Conservation (phyloP, 2,888 invertebrate genomes). For the Synanthedon formicaeformis region DNA sequence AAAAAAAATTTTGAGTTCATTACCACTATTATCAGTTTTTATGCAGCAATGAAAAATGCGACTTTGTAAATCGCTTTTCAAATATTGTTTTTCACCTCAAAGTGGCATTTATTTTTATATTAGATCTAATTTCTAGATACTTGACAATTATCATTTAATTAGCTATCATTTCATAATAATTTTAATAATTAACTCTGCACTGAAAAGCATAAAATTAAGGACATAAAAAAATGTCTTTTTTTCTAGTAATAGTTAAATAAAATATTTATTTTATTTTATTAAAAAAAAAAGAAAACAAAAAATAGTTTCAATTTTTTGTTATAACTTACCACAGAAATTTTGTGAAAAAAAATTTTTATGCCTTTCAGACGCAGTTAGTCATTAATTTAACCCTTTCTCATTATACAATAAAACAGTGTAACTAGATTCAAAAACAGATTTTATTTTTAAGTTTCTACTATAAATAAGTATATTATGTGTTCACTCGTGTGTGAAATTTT, state of each 20-base stretch:
- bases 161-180: neutral
- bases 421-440: slow-evolving; percentile 19
- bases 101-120: slow-evolving; percentile 47
- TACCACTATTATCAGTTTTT: slow-evolving; percentile 26
- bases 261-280: too few relatives aligned
- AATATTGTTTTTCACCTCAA: slow-evolving; percentile 20
- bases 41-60: slow-evolving; percentile 21
- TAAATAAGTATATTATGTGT: too few relatives aligned
- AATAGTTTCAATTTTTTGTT: too few relatives aligned
- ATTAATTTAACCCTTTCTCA: too few relatives aligned
- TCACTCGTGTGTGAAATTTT: too few relatives aligned
- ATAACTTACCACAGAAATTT: too few relatives aligned
- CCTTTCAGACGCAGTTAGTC: slow-evolving; percentile 3
- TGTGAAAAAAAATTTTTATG: too few relatives aligned
- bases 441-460: slow-evolving; percentile 47
- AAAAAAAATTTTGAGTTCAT: slow-evolving; percentile 29
- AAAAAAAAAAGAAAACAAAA: too few relatives aligned
- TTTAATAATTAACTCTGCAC: neutral
- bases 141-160: slow-evolving; percentile 11
- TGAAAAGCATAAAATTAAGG: too few relatives aligned
- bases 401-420: neutral
- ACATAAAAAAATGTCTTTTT: too few relatives aligned
- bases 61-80: slow-evolving; percentile 22
- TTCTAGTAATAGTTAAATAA: too few relatives aligned
- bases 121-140: slow-evolving; percentile 29